Base-by-base conservation (phyloP, 2,888 invertebrate genomes). In the Chrysolina oricalcia region DNA sequence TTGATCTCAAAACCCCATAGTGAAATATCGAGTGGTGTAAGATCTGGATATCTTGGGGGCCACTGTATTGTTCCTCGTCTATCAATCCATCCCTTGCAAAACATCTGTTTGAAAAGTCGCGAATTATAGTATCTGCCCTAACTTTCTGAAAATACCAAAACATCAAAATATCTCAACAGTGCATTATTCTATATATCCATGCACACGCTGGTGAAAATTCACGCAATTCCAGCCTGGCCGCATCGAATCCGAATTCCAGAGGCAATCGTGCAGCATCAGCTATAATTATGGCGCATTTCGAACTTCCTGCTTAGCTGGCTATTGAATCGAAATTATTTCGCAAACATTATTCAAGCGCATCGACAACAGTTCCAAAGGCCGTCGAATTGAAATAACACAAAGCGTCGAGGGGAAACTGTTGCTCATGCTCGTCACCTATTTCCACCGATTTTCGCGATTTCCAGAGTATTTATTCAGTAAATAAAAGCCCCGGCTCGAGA, bases 381-480 rank as follows among this genome's bases (percentile, higher is more conserved):
- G 65, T 70, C 70, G 21, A 53, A 73, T 73, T 68, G 68, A 72
- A 68, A 73, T 68, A 66, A 74, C 67, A 70, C 21, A 76, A 77
- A 63, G 78, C 72, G 59, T 35, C 70, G 78, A 73, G 48, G 70
- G 79, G 77, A 83, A 84, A 85, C 86, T 86, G 86, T 86, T 86
- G 86, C 86, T 82, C 83, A 73, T 78, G 82, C 79, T 73, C 78
- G 78, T 72, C 83, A 78, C 80, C 84, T 65, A 73, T 76, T 73
- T 74, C 50, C 74, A 63, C 70, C 74, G 85, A 84, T 84, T 85
- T 83, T 82, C 83, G 77, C 81, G 50, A 68, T 68, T 68, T 53
- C 21, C 53, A 68, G 53, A 72, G 84, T 87, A 87, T 87, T 87
- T 87, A 87, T 87, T 87, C 86, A 82, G 86, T 85, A 86, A 87